These are phyloP conservation scores for Indicator maculatus DNA, from an alignment of 2,113 vertebrate species.

Conservation along the genomic window DNA sequence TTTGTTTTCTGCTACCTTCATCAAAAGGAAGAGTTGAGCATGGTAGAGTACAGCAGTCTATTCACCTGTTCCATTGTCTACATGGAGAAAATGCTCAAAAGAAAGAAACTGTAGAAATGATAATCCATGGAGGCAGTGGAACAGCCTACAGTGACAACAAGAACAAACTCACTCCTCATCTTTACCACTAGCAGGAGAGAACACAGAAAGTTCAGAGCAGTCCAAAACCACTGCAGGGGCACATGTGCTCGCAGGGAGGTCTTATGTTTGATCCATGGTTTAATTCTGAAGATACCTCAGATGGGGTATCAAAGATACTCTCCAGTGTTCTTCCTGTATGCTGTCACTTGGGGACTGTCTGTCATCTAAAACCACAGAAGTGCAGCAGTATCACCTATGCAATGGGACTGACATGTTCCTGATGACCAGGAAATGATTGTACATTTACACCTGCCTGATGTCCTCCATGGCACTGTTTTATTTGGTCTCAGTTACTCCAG, in stretches of 20 bases:
- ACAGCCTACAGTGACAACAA: neutral
- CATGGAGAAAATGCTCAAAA: neutral
- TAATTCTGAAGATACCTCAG: neutral
- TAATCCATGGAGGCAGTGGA: neutral
- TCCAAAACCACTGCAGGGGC: neutral
- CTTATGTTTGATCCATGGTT: neutral
- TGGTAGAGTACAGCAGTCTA: neutral
- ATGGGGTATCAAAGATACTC: neutral
- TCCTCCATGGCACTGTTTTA: neutral
- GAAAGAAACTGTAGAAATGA: neutral
- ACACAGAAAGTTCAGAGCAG: neutral
- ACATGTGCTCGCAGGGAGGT: accelerated
- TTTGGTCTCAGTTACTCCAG: neutral
- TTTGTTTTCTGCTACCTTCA: neutral
- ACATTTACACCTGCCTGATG: neutral
- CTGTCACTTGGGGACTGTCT: neutral
- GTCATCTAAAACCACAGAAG: neutral
- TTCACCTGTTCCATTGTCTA: neutral
- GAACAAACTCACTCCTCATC: neutral
- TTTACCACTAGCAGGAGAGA: neutral
- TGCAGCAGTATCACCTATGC: neutral
- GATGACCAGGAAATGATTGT: neutral
- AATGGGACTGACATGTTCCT: neutral
- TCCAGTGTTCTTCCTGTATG: neutral
- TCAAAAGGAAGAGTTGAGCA: neutral